A percentile compares a stretch with the other conserved stretches of the same genome.
phyloP scores from a whole-genome alignment of 1,140 invertebrate species.

The Himalopsyche phryganea region DNA sequence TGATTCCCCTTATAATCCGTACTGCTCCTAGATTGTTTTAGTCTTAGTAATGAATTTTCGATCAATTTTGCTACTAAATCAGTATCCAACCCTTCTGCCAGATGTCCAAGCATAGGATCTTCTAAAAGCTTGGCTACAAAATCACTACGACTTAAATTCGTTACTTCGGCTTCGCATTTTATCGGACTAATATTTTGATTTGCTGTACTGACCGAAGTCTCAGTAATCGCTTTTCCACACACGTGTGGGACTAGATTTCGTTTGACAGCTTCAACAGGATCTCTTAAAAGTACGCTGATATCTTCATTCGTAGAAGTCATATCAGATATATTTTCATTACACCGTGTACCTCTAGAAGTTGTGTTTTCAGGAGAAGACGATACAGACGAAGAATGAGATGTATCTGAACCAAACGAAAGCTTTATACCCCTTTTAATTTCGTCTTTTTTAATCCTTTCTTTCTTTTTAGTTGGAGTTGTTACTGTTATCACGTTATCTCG shows the following conservation, averaged over 20 bases:
- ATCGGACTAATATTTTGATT: slow-evolving; percentile 37
- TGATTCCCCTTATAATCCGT: slow-evolving; percentile 52
- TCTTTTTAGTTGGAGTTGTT: not conserved
- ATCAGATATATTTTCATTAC: slow-evolving; percentile 35
- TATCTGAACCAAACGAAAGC: not conserved
- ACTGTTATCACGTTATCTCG: slow-evolving; percentile 1
- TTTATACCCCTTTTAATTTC: slow-evolving; percentile 1
- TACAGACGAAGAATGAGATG: not conserved
- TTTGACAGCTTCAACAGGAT: slow-evolving; percentile 68
- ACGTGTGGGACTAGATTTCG: slow-evolving; percentile 69
- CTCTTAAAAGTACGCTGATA: slow-evolving; percentile 55
- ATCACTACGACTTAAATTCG: slow-evolving; percentile 26
- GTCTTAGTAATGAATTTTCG: slow-evolving; percentile 60
- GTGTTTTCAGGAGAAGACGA: slow-evolving; percentile 24
- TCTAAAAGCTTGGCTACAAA: slow-evolving; percentile 58
- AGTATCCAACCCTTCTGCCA: slow-evolving; percentile 58
- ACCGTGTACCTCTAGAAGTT: slow-evolving; percentile 32
- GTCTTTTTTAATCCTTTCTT: not conserved
- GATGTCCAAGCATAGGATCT: slow-evolving; percentile 58
- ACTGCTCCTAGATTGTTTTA: slow-evolving; percentile 54
- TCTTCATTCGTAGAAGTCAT: slow-evolving; percentile 39
- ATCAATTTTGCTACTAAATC: slow-evolving; percentile 58
- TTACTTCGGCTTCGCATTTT: slow-evolving; percentile 33
- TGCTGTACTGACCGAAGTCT: slow-evolving; percentile 13
- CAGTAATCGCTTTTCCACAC: slow-evolving; percentile 56